These are phyloP conservation scores for Eupithecia subfuscata DNA, from an alignment of 2,888 invertebrate species.

Conservation along the genomic window DNA sequence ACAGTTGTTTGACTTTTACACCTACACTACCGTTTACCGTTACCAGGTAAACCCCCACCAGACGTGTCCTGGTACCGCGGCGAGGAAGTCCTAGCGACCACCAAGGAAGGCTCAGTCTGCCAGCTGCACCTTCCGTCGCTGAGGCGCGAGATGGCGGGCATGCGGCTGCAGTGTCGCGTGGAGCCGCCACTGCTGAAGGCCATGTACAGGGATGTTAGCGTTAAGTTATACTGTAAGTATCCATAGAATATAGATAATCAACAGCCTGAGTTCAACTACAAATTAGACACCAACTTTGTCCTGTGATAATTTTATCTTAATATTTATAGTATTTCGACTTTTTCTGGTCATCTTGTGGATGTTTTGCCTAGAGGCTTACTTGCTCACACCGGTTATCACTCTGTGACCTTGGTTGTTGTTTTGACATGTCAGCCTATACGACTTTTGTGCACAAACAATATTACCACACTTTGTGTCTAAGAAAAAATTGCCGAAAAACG, in stretches of 20 bases:
- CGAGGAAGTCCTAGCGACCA: slow-evolving; percentile 88
- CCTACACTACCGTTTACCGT: neutral
- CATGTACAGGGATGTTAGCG: slow-evolving; percentile 88
- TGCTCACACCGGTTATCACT: no score
- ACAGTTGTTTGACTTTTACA: no score
- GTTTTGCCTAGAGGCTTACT: no score
- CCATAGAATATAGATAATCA: no score
- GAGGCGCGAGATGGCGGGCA: slow-evolving; percentile 88
- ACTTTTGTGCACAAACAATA: no score
- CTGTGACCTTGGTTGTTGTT: no score
- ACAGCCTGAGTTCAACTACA: no score
- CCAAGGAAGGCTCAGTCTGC: slow-evolving; percentile 89
- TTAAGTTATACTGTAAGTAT: slow-evolving; percentile 65
- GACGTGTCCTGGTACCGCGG: slow-evolving; percentile 93
- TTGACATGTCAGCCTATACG: no score
- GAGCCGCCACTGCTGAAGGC: slow-evolving; percentile 89
- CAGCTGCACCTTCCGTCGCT: slow-evolving; percentile 90
- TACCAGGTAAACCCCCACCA: slow-evolving; percentile 90
- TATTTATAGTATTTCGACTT: no score
- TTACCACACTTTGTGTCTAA: neutral
- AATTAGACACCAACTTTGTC: no score
- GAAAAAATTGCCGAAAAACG: neutral
- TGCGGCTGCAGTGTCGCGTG: slow-evolving; percentile 90
- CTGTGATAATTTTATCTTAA: no score
- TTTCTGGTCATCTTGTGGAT: no score